phyloP scores from a whole-genome alignment of 1,140 invertebrate genomes.

The Diuraphis noxia region DNA sequence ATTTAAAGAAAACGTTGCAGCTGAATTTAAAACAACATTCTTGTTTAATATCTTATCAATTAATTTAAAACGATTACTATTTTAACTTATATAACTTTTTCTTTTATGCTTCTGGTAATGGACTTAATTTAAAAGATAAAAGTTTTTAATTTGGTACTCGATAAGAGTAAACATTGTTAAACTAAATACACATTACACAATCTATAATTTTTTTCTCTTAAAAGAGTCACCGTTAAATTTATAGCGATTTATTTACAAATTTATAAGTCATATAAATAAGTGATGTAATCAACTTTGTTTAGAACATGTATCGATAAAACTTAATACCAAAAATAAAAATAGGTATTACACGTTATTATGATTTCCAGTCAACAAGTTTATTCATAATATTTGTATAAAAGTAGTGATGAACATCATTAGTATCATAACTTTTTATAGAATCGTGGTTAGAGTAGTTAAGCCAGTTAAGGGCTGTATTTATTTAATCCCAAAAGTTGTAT shows the following conservation, averaged over 20 bases:
- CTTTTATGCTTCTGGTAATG: neutral
- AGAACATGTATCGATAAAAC: neutral
- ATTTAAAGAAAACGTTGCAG: neutral
- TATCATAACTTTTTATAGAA: neutral
- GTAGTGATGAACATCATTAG: neutral
- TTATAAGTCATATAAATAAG: neutral
- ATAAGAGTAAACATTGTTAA: slow-evolving; percentile 1
- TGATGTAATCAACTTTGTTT: neutral
- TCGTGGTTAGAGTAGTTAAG: too few species aligned
- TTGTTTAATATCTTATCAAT: neutral
- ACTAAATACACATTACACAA: neutral
- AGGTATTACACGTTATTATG: neutral
- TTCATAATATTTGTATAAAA: neutral
- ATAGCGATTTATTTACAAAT: neutral
- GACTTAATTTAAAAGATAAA: neutral
- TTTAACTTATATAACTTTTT: slow-evolving; percentile 9
- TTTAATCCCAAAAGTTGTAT: neutral
- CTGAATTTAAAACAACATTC: neutral
- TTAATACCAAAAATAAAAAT: neutral
- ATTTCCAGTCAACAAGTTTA: neutral
- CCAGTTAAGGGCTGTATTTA: neutral
- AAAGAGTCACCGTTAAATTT: neutral
- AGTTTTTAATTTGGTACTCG: neutral
- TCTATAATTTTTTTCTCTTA: neutral
- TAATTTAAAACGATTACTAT: neutral